Conservation (phyloP, 2,888 invertebrate species). For the Acronicta leporina region DNA sequence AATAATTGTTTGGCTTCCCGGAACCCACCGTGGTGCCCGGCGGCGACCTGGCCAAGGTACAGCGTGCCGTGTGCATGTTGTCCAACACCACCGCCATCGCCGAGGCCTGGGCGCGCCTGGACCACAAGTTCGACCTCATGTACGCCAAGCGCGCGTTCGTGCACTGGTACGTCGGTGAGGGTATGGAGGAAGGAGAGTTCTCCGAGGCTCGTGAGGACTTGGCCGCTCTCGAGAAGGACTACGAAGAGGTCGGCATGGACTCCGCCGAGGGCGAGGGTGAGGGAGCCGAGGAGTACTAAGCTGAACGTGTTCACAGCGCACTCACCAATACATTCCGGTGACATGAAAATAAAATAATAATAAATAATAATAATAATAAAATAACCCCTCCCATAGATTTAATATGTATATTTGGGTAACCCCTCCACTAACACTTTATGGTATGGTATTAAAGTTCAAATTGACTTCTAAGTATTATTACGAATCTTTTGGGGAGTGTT, state of each 20-base stretch:
- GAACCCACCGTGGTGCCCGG: slow-evolving; percentile 98
- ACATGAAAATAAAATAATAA: slow-evolving; percentile 76
- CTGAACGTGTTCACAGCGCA: slow-evolving; percentile 68
- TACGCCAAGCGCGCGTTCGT: slow-evolving; percentile 99
- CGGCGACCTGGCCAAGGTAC: slow-evolving; percentile 97
- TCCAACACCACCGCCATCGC: slow-evolving; percentile 99
- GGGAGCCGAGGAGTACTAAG: slow-evolving; percentile 94
- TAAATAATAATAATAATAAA: too few species aligned
- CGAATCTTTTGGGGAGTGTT: too few species aligned
- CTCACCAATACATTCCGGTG: slow-evolving; percentile 84
- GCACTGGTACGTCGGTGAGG: slow-evolving; percentile 97
- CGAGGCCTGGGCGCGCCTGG: slow-evolving; percentile 98
- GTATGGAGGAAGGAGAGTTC: slow-evolving; percentile 97
- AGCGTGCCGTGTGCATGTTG: slow-evolving; percentile 99
- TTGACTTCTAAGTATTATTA: too few species aligned
- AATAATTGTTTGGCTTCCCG: too few species aligned
- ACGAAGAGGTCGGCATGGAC: slow-evolving; percentile 96
- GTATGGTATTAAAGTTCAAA: too few species aligned
- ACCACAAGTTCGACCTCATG: slow-evolving; percentile 99
- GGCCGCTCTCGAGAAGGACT: slow-evolving; percentile 94
- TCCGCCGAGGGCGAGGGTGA: slow-evolving; percentile 94
- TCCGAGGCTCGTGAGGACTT: slow-evolving; percentile 92
- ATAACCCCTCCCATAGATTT: too few species aligned
- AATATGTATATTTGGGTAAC: too few species aligned
- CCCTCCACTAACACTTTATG: too few species aligned